Conservation (phyloP, 2,888 invertebrate species). For the Melanostoma scalare region DNA sequence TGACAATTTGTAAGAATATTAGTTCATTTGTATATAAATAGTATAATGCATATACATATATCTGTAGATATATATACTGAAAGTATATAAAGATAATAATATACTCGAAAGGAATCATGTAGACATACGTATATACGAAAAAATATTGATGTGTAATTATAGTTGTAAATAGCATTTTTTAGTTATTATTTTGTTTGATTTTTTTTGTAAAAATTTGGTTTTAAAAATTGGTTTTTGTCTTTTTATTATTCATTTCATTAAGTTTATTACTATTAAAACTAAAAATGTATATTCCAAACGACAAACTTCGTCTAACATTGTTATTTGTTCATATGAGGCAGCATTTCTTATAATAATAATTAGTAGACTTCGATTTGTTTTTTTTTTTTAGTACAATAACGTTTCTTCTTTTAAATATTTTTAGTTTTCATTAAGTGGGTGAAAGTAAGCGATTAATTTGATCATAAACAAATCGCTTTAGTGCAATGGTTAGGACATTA, state of each 20-base stretch:
- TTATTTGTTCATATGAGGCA: slow-evolving; percentile 69
- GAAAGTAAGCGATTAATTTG: slow-evolving; percentile 62
- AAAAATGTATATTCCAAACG: slow-evolving; percentile 65
- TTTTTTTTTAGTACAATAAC: slow-evolving; percentile 25
- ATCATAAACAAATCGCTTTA: slow-evolving; percentile 51
- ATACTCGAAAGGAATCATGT: slow-evolving; percentile 69
- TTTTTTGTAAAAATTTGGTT: slow-evolving; percentile 72
- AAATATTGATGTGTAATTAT: slow-evolving; percentile 72
- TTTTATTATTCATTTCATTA: slow-evolving; percentile 41
- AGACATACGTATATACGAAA: slow-evolving; percentile 70
- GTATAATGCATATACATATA: slow-evolving; percentile 55
- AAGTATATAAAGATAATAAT: slow-evolving; percentile 60
- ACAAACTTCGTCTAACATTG: slow-evolving; percentile 64
- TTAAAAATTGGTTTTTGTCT: slow-evolving; percentile 72
- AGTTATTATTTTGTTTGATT: slow-evolving; percentile 37
- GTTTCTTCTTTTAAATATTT: slow-evolving; percentile 36
- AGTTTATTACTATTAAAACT: slow-evolving; percentile 44
- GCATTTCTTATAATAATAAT: slow-evolving; percentile 50
- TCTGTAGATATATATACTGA: no score
- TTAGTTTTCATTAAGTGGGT: slow-evolving; percentile 63
- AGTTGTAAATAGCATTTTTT: slow-evolving; percentile 71
- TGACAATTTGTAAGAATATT: slow-evolving; percentile 23
- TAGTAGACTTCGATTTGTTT: slow-evolving; percentile 51
- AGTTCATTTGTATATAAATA: slow-evolving; percentile 64
- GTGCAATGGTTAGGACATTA: slow-evolving; percentile 66